Conservation (phyloP, 1,140 invertebrate species). For the Drosophila kohkoa region DNA sequence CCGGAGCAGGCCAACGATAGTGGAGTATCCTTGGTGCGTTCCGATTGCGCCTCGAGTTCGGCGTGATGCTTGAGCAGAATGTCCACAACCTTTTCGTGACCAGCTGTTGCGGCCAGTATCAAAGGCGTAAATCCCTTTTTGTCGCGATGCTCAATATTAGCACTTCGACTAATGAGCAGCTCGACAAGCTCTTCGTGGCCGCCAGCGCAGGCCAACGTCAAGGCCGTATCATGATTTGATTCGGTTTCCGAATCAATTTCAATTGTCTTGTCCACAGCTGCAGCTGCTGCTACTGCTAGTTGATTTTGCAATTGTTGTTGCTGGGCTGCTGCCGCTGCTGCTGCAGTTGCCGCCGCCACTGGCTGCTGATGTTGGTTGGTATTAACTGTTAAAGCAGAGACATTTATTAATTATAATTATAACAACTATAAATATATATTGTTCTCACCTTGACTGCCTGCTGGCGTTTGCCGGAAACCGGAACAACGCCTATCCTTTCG, state of each 20-base stretch:
- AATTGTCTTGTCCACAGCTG: conserved; percentile 88
- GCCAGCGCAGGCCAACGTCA: conserved; percentile 98
- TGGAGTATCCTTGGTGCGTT: conserved; percentile 99
- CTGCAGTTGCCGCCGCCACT: conserved; percentile 54
- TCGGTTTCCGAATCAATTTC: conserved; percentile 99
- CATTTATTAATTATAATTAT: not conserved
- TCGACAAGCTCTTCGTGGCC: conserved; percentile 98
- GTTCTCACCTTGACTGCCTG: conserved; percentile 84
- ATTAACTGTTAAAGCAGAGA: conserved; percentile 43
- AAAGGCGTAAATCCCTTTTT: conserved; percentile 99
- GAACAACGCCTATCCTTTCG: conserved; percentile 81
- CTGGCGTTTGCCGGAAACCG: conserved; percentile 84
- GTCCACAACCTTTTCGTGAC: conserved; percentile 98
- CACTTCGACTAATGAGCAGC: conserved; percentile 94
- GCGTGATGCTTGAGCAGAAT: conserved; percentile 96
- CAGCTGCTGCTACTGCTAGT: conserved; percentile 78
- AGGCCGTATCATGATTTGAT: conserved; percentile 98
- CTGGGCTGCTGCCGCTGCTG: conserved; percentile 62
- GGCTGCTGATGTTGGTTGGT: conserved; percentile 75
- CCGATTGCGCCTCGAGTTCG: conserved; percentile 99
- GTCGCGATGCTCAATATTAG: conserved; percentile 98
- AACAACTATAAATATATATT: not conserved
- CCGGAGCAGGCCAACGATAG: conserved; percentile 98
- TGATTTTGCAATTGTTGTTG: conserved; percentile 84
- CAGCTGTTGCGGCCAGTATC: conserved; percentile 98